Conservation (phyloP, 1,140 invertebrate species). For the Zaprionus taronus region DNA sequence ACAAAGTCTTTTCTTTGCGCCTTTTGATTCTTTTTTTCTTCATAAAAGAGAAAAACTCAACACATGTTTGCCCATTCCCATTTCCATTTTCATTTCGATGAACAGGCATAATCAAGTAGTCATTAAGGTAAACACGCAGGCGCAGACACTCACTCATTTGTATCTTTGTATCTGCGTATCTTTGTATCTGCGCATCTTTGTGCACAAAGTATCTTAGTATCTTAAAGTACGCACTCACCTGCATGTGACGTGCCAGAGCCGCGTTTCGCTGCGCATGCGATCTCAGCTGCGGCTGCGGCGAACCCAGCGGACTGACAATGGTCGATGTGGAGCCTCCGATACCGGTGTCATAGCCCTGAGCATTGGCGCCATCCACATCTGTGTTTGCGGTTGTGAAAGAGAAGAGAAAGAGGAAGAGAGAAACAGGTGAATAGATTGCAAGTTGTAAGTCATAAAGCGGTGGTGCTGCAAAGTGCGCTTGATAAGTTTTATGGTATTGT, state of each 20-base stretch:
- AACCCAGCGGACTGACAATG: constrained; percentile 82
- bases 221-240: constrained; percentile 74
- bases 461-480: background rate
- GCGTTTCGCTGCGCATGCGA: constrained; percentile 81
- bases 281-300: constrained; percentile 80
- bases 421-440: constrained; percentile 23
- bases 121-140: constrained; percentile 65
- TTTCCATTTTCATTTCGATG: constrained; percentile 32
- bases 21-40: constrained; percentile 18
- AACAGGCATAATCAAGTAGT: constrained; percentile 66
- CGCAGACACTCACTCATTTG: constrained; percentile 23
- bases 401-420: background rate
- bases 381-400: constrained; percentile 5
- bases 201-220: constrained; percentile 27
- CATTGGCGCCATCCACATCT: constrained; percentile 84
- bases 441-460: constrained; percentile 28
- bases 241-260: constrained; percentile 76
- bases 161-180: constrained; percentile 20
- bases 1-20: constrained; percentile 57
- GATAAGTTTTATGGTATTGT: background rate
- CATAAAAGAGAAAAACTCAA: constrained; percentile 1
- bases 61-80: constrained; percentile 22
- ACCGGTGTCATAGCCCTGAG: constrained; percentile 83
- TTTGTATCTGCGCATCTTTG: constrained; percentile 13
- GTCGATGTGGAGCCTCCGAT: constrained; percentile 84